phyloP scores from a whole-genome alignment of 2,888 invertebrate species.

The Ischnura elegans region DNA sequence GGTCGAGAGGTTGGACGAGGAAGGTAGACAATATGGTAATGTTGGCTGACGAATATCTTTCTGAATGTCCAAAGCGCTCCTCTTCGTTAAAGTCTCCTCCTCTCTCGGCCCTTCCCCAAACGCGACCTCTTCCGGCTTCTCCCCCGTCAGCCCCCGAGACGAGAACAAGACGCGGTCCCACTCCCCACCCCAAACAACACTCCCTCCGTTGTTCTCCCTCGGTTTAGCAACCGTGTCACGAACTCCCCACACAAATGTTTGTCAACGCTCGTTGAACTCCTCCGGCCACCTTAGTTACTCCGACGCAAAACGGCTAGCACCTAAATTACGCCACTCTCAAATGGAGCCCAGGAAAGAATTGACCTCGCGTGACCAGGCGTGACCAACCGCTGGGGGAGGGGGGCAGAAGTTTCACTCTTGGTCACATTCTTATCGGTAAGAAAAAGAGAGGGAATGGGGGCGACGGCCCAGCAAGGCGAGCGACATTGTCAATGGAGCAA shows the following conservation, averaged over 20 bases:
- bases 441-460: background rate
- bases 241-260: background rate
- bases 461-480: background rate
- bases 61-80: slow-evolving; percentile 14
- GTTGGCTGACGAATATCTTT: slow-evolving; percentile 53
- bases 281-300: slow-evolving; percentile 3
- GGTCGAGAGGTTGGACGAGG: slow-evolving; percentile 40
- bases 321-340: background rate
- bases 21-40: slow-evolving; percentile 48
- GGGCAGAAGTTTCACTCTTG: background rate
- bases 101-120: slow-evolving; percentile 48
- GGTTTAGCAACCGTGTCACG: slow-evolving; percentile 37
- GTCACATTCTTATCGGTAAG: background rate
- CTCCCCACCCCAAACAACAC: background rate
- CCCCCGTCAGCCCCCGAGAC: background rate
- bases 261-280: slow-evolving; percentile 30
- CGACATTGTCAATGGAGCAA: no score
- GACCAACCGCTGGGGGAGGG: background rate
- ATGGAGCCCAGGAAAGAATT: background rate
- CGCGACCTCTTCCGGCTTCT: background rate
- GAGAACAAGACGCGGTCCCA: background rate
- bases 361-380: background rate
- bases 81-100: no score
- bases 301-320: background rate
- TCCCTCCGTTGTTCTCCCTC: background rate